Evolutionary conservation across 1,140 invertebrate species (phyloP), one percentile per base, ranked within the genome.

Genomic region (Caenorhabditis latens): DNA sequence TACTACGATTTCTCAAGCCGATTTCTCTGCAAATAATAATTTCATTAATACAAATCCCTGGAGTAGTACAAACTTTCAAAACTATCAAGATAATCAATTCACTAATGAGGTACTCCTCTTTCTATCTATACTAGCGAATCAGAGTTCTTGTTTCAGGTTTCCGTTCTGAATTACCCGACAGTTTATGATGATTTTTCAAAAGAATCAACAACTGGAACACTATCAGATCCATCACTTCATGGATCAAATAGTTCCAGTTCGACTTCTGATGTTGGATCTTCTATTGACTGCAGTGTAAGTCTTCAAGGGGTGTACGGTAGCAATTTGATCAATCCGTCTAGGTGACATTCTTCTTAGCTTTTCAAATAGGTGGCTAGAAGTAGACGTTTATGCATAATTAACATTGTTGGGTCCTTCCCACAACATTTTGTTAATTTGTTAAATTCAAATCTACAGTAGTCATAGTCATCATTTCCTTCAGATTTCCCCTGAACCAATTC

Each of bases 181-280:
- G 46, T 50, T 13, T 79, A 50, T 19, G 71, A 79, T 79, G 71
- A 79, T 50, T 79, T 50, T 14, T 79, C 71, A 21, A 79, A 79
- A 53, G 71, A 79, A 53, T 79, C 67, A 6, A 46, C 40, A 16
- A 46, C 43, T 50, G 71, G 43, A 50, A 79, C 42, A 71, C 13
- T 71, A n/a, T 71, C 43, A 13, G 71, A 79, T 50, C 43, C 46
- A 53, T 79, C 71, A 32, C 71, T 79, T 50, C 71, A 79, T 79
- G 71, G 71, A 48, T 79, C 71, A 32, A 79, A 79, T 24, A 79
- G 71, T 79, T 79, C 71, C 46, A 79, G 71, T 50, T 79, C 71
- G 13, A 79, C 71, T 79, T 79, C 71, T 21, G 71, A 79, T 50
- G 71, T 79, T 24, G 71, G 71, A 50, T 79, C 71, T 24, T 79